Evolutionary conservation across 30 jellyfish, hydroid and myxozoan species (phyloP), one percentile per base, ranked within the genome.

Genomic region (Hydractinia symbiolongicarpus): DNA sequence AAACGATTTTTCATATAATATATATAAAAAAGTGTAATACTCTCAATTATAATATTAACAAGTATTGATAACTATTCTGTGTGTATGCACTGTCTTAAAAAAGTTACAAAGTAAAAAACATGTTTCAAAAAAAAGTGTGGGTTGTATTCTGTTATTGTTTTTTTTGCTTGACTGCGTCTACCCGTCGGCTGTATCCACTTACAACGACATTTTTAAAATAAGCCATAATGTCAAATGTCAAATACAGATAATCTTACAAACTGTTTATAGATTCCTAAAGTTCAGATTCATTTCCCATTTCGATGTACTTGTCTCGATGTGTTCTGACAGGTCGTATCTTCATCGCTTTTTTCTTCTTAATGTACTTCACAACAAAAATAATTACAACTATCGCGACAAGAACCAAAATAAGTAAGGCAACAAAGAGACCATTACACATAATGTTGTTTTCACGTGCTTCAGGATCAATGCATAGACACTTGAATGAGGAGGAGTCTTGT

Each of bases 401-500:
- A 11, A 83, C 81, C 71, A 92, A 57, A 60, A 92, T 92, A 56
- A 92, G 85, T 66, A 92, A 81, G 4, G 95, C 98, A 5, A 92
- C 96, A 66, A 92, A 92, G 50, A 92, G 89, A 19, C 98, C 98
- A 78, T 92, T 92, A 78, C 98, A 92, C 51, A 92, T 86, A 30
- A 92, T 92, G 71, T 87, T 92, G 17, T 92, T 76, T 19, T 82
- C 95, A 11, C 96, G 83, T 68, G 80, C 76, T 55, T 71, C 86
- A 10, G 95, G 78, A 53, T 86, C 89, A 49, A 61, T 80, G 86
- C 98, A 92, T 50, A 87, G 78, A 86, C 98, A 92, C 19, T 81
- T 82, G 84, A 82, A 81, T 8, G 96, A 86, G 10, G 83, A 68
- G 17, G 83, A 60, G 61, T 92, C 98, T 0, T n/a, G 30, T 7